Evolutionary conservation across 2,797 vertebrate genomes (phyloP).

Genomic region (Hafferia zeledoni): DNA sequence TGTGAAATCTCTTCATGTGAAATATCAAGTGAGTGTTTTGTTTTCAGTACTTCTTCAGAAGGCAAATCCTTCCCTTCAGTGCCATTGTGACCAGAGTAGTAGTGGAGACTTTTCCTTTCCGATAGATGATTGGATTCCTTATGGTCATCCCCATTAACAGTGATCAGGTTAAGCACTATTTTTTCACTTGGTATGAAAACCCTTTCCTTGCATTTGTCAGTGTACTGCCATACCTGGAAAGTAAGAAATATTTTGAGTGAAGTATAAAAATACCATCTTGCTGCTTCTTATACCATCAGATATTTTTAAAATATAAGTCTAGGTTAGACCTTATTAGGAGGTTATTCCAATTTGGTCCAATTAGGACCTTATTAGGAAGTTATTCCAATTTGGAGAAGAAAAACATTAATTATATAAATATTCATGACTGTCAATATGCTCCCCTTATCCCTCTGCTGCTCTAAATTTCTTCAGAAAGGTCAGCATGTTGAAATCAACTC

Average conservation of each 20-base stretch:
- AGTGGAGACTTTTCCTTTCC: not conserved
- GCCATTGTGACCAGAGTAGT: not conserved
- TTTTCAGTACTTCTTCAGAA: not conserved
- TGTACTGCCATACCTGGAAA: constrained; percentile 72
- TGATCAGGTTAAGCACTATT: constrained; percentile 68
- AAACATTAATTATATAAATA: not conserved
- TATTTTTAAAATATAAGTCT: not conserved
- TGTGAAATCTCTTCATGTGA: not conserved
- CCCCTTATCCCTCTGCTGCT: not conserved
- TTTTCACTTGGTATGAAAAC: constrained; percentile 74
- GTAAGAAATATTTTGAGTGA: constrained; percentile 27
- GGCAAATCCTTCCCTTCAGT: not conserved
- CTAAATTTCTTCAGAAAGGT: not conserved
- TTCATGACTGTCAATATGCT: not conserved
- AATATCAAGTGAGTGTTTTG: not conserved
- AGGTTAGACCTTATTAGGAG: not conserved
- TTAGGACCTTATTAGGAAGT: too few relatives aligned
- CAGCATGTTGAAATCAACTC: not conserved
- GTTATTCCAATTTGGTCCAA: not conserved
- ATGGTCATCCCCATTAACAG: constrained; percentile 48
- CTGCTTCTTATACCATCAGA: not conserved
- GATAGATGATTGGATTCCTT: not conserved
- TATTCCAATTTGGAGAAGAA: not conserved
- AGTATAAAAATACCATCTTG: not conserved
- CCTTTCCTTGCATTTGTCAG: constrained; percentile 58